Conservation (phyloP, 1,140 invertebrate species). For the Branchinecta lindahli region DNA sequence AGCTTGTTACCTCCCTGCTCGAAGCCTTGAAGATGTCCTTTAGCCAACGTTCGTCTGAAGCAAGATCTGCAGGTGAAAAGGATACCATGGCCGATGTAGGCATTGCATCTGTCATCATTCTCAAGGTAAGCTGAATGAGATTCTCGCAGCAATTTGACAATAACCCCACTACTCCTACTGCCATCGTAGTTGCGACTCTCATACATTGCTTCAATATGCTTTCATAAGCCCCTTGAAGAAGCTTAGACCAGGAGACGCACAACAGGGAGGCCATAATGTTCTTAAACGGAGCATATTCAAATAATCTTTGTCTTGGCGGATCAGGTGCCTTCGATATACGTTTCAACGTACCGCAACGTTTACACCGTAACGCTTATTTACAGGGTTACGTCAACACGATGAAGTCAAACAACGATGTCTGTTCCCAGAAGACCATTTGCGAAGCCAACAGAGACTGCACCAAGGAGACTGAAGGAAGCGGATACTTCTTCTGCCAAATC, state of each 20-base stretch:
- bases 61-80: conserved; percentile 60
- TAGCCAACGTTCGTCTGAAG: conserved; percentile 65
- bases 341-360: background rate
- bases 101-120: conserved; percentile 62
- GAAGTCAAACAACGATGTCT: conserved; percentile 57
- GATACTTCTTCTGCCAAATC: conserved; percentile 73
- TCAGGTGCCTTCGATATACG: too few relatives aligned
- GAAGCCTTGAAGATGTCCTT: conserved; percentile 79
- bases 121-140: conserved; percentile 42
- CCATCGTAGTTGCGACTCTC: too few relatives aligned
- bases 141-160: too few relatives aligned
- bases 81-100: conserved; percentile 71
- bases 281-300: too few relatives aligned
- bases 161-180: too few relatives aligned
- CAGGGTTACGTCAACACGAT: conserved; percentile 68
- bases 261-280: too few relatives aligned
- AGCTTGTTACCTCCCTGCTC: conserved; percentile 71
- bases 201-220: background rate
- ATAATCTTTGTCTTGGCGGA: too few relatives aligned
- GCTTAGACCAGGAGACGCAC: background rate
- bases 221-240: background rate
- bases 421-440: conserved; percentile 64
- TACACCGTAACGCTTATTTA: conserved; percentile 19
- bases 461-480: conserved; percentile 56
- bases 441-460: conserved; percentile 73